Evolutionary conservation across 2,113 vertebrate genomes (phyloP).

Genomic region (Zingel zingel): DNA sequence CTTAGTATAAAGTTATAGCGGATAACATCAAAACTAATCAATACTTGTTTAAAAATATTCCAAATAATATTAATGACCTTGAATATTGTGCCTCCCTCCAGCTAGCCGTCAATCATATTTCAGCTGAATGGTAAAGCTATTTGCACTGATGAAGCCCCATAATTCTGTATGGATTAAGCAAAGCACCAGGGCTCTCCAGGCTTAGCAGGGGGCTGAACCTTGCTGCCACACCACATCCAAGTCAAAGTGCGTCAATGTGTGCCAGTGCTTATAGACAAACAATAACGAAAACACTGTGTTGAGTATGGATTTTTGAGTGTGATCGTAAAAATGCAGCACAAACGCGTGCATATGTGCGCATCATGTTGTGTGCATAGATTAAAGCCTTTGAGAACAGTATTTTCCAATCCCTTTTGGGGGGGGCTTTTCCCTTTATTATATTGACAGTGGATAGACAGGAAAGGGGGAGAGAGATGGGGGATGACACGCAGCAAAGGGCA

Average conservation of each 20-base stretch:
- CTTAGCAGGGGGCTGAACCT: conserved; percentile 50
- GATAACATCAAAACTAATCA: not conserved
- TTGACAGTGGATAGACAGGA: no score
- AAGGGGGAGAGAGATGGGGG: no score
- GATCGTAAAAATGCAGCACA: not conserved
- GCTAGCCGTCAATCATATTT: conserved; percentile 58
- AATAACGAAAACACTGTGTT: conserved; percentile 3
- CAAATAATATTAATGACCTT: conserved; percentile 21
- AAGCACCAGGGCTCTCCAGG: conserved; percentile 59
- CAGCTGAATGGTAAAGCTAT: conserved; percentile 44
- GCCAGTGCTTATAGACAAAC: conserved; percentile 38
- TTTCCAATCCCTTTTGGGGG: not conserved
- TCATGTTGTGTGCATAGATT: not conserved
- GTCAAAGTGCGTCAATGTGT: conserved; percentile 48
- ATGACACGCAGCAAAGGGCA: no score
- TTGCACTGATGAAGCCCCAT: conserved; percentile 67
- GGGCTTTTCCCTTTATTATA: no score
- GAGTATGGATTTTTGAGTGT: not conserved
- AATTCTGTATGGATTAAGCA: conserved; percentile 74
- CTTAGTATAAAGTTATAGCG: not conserved
- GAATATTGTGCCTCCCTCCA: conserved; percentile 1
- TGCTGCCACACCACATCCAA: conserved; percentile 41
- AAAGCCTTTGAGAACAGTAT: not conserved
- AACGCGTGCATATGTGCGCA: not conserved
- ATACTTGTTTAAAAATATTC: conserved; percentile 6